Percentiles rank a stretch among this genome's conserved stretches.
phyloP scores from a whole-genome alignment of 2,888 invertebrate genomes.

The Penaeus monodon region DNA sequence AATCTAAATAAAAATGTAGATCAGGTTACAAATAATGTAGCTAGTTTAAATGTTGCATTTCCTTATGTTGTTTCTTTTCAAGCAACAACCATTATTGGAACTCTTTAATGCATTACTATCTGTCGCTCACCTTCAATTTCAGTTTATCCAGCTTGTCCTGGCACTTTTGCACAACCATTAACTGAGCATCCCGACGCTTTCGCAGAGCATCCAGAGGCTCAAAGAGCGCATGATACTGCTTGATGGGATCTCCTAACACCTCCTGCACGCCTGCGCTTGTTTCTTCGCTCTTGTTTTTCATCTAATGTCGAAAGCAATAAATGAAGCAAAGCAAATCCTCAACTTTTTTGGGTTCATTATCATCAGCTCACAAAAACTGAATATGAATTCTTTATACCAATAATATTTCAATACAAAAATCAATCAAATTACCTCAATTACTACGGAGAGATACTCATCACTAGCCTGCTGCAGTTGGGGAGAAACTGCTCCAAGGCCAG shows the following conservation, averaged over 20 bases:
- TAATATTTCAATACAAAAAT: not conserved
- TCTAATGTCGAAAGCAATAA: conserved; percentile 17
- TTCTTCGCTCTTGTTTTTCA: conserved; percentile 46
- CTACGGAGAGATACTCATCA: conserved; percentile 59
- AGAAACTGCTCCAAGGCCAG: conserved; percentile 32
- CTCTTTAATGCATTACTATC: no score
- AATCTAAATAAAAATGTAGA: no score
- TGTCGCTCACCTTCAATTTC: conserved; percentile 46
- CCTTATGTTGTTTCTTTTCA: no score
- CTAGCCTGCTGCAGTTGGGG: conserved; percentile 37
- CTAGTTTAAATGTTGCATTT: no score
- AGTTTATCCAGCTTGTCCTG: conserved; percentile 62
- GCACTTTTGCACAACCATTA: conserved; percentile 40
- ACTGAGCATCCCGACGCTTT: conserved; percentile 44
- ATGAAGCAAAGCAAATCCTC: not conserved
- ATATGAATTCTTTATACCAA: not conserved
- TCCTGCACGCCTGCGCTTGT: conserved; percentile 45
- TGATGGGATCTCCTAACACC: conserved; percentile 47
- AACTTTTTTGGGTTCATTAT: no score
- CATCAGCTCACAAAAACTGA: not conserved
- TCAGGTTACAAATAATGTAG: no score
- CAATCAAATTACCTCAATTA: conserved; percentile 37
- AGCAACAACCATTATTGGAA: no score
- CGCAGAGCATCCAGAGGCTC: conserved; percentile 51
- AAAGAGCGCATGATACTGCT: conserved; percentile 58